phyloP scores from a whole-genome alignment of 2,113 vertebrate genomes.

The Syngnathus typhle region DNA sequence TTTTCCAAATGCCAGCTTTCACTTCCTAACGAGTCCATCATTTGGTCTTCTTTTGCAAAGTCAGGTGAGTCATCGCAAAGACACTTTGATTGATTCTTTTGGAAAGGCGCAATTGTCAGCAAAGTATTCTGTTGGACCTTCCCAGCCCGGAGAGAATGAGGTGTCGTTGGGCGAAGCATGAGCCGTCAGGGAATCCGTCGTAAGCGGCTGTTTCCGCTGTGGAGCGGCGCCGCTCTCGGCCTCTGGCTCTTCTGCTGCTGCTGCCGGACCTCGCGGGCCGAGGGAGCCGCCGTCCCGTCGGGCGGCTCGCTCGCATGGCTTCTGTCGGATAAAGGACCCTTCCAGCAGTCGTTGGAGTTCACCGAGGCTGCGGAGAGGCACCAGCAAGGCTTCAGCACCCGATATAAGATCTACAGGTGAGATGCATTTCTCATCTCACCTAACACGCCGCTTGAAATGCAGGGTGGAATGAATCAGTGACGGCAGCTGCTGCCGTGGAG shows the following conservation, averaged over 20 bases:
- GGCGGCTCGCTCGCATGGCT: conserved; percentile 72
- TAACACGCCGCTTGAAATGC: conserved; percentile 5
- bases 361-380: conserved; percentile 74
- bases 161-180: conserved; percentile 90
- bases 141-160: conserved; percentile 80
- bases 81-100: background rate
- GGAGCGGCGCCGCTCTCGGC: conserved; percentile 87
- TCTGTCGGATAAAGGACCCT: conserved; percentile 77
- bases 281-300: conserved; percentile 75
- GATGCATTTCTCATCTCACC: conserved; percentile 19
- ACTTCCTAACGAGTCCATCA: conserved; percentile 12
- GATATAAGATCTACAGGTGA: conserved; percentile 82
- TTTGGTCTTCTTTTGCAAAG: conserved; percentile 23
- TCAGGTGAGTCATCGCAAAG: conserved; percentile 21
- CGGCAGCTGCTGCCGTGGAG: conserved; percentile 41
- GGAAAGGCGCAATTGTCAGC: background rate
- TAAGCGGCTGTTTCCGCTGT: conserved; percentile 89
- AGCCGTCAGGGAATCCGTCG: conserved; percentile 85
- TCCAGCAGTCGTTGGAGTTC: conserved; percentile 75
- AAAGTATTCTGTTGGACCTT: conserved; percentile 1
- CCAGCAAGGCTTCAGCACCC: conserved; percentile 73
- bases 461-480: conserved; percentile 39
- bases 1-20: conserved; percentile 1
- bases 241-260: conserved; percentile 77
- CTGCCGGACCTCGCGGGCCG: conserved; percentile 76